Evolutionary conservation across 2,888 invertebrate species (phyloP).

Genomic region (Macrophya annulata): DNA sequence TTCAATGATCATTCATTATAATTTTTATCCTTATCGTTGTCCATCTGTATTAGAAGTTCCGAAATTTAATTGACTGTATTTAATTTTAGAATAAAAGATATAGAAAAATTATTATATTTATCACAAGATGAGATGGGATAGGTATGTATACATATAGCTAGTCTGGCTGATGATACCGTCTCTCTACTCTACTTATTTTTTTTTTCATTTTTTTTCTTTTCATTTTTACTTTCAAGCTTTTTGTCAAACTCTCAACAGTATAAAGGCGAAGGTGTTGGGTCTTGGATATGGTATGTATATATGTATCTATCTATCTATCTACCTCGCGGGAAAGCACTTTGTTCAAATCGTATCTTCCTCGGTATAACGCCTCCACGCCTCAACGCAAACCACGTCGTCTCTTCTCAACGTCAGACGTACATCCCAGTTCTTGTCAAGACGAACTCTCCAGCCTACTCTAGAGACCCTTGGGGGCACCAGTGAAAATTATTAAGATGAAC

Average conservation of each 20-base stretch:
- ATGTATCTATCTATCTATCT: not conserved
- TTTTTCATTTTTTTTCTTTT: no score
- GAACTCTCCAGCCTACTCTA: not conserved
- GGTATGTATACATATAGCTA: not conserved
- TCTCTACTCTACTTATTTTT: not conserved
- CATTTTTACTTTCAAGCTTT: not conserved
- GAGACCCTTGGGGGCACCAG: not conserved
- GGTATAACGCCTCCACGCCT: not conserved
- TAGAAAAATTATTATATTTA: not conserved
- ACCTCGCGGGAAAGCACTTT: slow-evolving; percentile 44
- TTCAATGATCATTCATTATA: not conserved
- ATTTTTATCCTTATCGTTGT: not conserved
- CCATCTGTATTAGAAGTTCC: not conserved
- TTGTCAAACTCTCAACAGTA: not conserved
- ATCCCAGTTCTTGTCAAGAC: slow-evolving; percentile 23
- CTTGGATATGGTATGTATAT: not conserved
- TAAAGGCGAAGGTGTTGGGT: not conserved
- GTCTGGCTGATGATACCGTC: slow-evolving; percentile 13
- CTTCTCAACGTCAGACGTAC: slow-evolving; percentile 30
- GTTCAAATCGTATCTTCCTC: slow-evolving; percentile 45
- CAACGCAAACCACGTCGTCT: slow-evolving; percentile 14
- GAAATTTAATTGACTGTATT: not conserved
- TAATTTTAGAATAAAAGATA: not conserved
- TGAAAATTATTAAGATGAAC: slow-evolving; percentile 17
- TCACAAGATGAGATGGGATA: not conserved